Evolutionary conservation across 2,113 vertebrate genomes (phyloP).

Genomic region (Origma solitaria): DNA sequence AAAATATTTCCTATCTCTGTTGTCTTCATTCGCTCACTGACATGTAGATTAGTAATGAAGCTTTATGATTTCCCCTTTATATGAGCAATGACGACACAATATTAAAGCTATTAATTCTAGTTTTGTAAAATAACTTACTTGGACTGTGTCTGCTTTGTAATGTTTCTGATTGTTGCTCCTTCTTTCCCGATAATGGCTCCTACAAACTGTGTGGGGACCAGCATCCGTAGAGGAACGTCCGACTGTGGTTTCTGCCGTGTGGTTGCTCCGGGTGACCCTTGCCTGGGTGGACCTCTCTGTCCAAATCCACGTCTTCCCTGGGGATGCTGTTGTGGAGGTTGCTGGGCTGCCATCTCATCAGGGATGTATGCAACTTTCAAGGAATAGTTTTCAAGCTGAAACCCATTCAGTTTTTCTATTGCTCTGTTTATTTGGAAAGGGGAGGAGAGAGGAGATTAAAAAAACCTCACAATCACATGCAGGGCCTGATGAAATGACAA

Average conservation of each 20-base stretch:
- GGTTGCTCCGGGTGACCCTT: conserved; percentile 82
- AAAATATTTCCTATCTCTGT: not conserved
- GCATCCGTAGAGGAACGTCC: conserved; percentile 88
- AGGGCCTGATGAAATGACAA: not conserved
- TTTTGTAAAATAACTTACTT: conserved; percentile 77
- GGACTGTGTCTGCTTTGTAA: conserved; percentile 98
- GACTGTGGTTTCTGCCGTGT: conserved; percentile 88
- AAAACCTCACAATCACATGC: not conserved
- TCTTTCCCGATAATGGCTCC: conserved; percentile 98
- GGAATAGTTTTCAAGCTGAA: conserved; percentile 90
- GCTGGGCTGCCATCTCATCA: conserved; percentile 81
- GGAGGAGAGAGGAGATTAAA: not conserved
- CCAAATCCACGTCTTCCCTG: conserved; percentile 84
- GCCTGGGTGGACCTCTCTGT: conserved; percentile 83
- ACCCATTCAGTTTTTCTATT: conserved; percentile 94
- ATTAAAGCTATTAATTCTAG: not conserved
- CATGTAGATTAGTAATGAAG: not conserved
- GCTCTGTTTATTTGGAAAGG: conserved; percentile 74
- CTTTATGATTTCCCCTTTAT: not conserved
- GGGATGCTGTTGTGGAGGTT: conserved; percentile 62
- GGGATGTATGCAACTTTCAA: conserved; percentile 97
- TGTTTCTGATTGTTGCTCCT: conserved; percentile 94
- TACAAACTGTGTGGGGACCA: conserved; percentile 96
- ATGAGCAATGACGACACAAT: rapidly evolving
- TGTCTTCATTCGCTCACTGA: not conserved